phyloP scores from a whole-genome alignment of 1,140 invertebrate species.

The Penaeus chinensis region DNA sequence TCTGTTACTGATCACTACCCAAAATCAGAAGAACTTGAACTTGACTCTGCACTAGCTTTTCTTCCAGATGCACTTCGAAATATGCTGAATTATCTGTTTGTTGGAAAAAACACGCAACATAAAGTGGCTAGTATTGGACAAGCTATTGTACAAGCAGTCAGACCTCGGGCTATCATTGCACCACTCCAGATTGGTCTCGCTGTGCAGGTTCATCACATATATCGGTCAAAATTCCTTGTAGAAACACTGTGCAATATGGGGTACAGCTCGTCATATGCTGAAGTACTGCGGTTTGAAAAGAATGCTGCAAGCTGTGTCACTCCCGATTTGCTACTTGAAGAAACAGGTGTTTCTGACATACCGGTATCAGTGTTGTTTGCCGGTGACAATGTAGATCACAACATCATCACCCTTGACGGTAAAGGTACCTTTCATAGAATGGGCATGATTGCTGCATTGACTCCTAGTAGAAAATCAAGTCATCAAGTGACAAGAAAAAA shows the following conservation, averaged over 20 bases:
- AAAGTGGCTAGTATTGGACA: slow-evolving; percentile 34
- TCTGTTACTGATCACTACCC: slow-evolving; percentile 29
- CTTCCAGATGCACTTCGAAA: background rate
- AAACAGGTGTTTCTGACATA: background rate
- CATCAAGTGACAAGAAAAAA: no score
- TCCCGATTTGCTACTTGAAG: background rate
- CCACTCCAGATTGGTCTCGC: slow-evolving; percentile 13
- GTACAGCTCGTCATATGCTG: slow-evolving; percentile 10
- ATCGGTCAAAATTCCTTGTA: slow-evolving; percentile 14
- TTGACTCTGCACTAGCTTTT: slow-evolving; percentile 2
- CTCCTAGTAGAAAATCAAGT: no score
- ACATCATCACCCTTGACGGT: no score
- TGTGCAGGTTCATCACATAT: slow-evolving; percentile 1
- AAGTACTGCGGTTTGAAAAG: slow-evolving; percentile 15
- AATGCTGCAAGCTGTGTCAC: slow-evolving; percentile 9
- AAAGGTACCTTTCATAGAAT: no score
- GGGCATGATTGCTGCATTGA: no score
- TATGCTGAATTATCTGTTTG: slow-evolving; percentile 25
- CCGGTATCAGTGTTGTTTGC: no score
- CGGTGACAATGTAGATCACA: no score
- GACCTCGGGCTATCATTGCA: slow-evolving; percentile 23
- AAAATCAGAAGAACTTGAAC: slow-evolving; percentile 9
- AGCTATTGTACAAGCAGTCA: slow-evolving; percentile 25
- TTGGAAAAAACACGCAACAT: slow-evolving; percentile 7
- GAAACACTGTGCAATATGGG: background rate